Base-by-base conservation (phyloP, 64 coral and sea anemone species). In the Pocillopora damicornis region DNA sequence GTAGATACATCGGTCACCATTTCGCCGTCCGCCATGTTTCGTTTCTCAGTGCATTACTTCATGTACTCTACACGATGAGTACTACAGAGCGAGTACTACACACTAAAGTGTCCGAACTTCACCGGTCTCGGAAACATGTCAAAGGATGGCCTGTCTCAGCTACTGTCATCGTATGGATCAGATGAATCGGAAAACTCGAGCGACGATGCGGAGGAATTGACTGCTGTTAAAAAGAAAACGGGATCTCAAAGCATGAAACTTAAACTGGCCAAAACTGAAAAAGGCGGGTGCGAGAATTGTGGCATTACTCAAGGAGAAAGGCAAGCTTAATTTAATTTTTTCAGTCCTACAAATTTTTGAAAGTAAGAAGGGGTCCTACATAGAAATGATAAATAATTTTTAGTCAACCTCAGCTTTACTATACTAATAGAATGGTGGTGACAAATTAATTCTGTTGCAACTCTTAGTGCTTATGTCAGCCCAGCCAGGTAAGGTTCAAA, bases 21-120 rank as follows among this genome's bases (percentile, higher is more conserved):
- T 20, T 16, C 67, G 9, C 56, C 58, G 87, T 80, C 87, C 87
- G 76, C 87, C 87, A 89, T 89, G n/a, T 89, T 89, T 37, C 22
- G 8, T 72, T 80, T 1, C 17, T 71, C 58, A 20, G 11, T 23
- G 67, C 9, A n/a, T 30, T 0, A 25, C 61, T 15, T 71, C 22
- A 71, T 71, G 67, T 71, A 71, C 25, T 1, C 25, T 71, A 11
- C 20, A 9, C 67, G 67, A 71, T 11, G 22, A n/a, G 67, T 71
- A 51, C 42, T 30, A 30, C 42, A 0, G 0, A 51, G 7, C 42
- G 42, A 51, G 1, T 51, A 51, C 42, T 51, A 4, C 7, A 4
- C 7, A 4, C 42, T 51, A 51, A 7, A 51, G 42, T 51, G 42
- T 4, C 42, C 42, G 42, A 4, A 7, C 42, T 51, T 30, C 30